Percentiles rank a stretch among this genome's conserved stretches.
Conservation (phyloP, 2,888 invertebrate genomes). For the Aphelenchoides bicaudatus region DNA sequence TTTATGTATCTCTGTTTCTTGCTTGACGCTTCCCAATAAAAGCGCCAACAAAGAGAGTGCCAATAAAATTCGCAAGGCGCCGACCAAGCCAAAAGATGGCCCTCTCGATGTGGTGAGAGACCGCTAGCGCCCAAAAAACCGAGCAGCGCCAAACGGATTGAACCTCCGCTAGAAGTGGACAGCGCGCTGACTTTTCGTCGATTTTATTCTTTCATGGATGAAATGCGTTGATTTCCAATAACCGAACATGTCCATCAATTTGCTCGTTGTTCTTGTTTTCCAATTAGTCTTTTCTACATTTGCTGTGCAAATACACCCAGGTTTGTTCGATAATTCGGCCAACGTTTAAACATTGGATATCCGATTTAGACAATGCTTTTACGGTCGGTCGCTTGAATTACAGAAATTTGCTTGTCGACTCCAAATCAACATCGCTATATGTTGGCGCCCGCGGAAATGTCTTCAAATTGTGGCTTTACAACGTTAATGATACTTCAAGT, state of each 20-base stretch:
- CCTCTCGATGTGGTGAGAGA: too few relatives aligned
- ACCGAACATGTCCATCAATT: not conserved
- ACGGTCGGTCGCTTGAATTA: constrained; percentile 46
- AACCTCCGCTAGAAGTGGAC: too few relatives aligned
- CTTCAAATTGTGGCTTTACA: constrained; percentile 58
- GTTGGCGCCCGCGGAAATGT: constrained; percentile 58
- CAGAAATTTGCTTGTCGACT: constrained; percentile 51
- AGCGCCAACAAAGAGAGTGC: not conserved
- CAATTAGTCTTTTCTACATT: not conserved
- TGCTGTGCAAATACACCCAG: constrained; percentile 1
- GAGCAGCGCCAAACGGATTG: too few relatives aligned
- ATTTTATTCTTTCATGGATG: too few relatives aligned
- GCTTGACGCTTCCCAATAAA: not conserved
- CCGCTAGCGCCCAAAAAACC: too few relatives aligned
- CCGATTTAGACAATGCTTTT: constrained; percentile 55
- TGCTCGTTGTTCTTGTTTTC: constrained; percentile 2
- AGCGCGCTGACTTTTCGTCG: too few relatives aligned
- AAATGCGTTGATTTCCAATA: too few relatives aligned
- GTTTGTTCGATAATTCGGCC: not conserved
- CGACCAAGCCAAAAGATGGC: too few relatives aligned
- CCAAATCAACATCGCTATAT: constrained; percentile 52
- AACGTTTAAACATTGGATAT: not conserved
- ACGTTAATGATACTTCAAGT: constrained; percentile 58
- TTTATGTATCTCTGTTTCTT: too few relatives aligned
- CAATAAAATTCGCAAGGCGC: too few relatives aligned